Percentiles rank a stretch among this genome's conserved stretches.
Evolutionary conservation across 2,888 invertebrate genomes (phyloP).

Genomic region (Dryobota labecula): DNA sequence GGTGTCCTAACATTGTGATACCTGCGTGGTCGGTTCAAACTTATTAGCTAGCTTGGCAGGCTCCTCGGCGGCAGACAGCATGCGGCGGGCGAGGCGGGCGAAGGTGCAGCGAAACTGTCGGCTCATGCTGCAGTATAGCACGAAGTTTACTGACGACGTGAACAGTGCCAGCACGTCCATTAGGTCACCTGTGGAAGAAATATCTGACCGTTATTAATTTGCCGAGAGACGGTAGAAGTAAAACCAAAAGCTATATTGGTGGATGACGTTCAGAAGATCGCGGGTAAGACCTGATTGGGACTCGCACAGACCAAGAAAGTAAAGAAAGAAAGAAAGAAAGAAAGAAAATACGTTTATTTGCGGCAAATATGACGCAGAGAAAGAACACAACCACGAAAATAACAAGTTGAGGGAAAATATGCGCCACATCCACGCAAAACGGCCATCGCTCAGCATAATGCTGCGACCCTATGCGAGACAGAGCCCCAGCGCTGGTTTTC

Average conservation of each 20-base stretch:
- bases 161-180: constrained; percentile 97
- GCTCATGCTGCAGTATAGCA: constrained; percentile 97
- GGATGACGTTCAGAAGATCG: not conserved
- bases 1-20: constrained; percentile 71
- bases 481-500: no score
- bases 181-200: constrained; percentile 92
- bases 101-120: constrained; percentile 96
- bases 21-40: constrained; percentile 87
- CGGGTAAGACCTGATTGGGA: not conserved
- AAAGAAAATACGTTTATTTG: no score
- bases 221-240: not conserved
- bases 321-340: no score
- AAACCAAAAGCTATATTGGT: not conserved
- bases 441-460: no score
- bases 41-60: constrained; percentile 83
- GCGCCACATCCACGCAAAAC: no score
- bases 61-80: constrained; percentile 82
- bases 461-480: no score
- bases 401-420: no score
- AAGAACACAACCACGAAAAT: no score
- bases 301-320: not conserved
- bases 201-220: not conserved
- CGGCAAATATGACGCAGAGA: no score
- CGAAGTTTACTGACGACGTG: constrained; percentile 98
- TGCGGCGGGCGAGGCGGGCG: constrained; percentile 92